Base-by-base conservation (phyloP, 2,888 invertebrate genomes). In the Meliscaeva auricollis region DNA sequence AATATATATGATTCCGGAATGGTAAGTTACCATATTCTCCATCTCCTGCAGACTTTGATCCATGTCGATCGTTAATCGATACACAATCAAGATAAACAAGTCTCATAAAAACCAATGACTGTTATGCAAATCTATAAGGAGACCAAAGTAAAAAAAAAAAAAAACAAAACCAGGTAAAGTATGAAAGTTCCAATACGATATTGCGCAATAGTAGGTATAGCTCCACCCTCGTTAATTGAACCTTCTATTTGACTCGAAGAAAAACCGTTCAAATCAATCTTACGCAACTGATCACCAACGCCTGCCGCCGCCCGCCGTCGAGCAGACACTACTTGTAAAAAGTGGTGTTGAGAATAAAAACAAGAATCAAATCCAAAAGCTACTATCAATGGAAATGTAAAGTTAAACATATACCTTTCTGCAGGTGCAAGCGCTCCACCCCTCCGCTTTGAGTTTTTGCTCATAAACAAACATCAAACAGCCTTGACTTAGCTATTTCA, bases 401-500 rank as follows among this genome's bases (percentile, higher is more conserved):
- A 22, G 52, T n/a, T 17, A 48, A 35, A 20, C 20, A 38, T 50
- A 9, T 50, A 35, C 35, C 20, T 30, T 22, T 68, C 22, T 58
- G 80, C 80, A 81, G 80, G 80, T 81, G 81, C 76, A 76, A 69
- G 32, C 56, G 32, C 56, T 58, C 76, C 69, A 70, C 81, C 62
- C 70, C 70, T 48, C 50, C 35, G 46, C 30, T 38, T 35, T 44
- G 11, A 13, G 3, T 9, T 48, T 35, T n/a, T 17, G 48, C 64
- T 46, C 32, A 38, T 17, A 70, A 76, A 70, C 56, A 66, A 76
- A 70, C 62, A 64, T 64, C 64, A 3, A 50, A 70, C 50, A 66
- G 64, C 81, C 76, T 81, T 81, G 81, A 81, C 64, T 81, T 74
- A 62, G 72, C 52, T 38, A 50, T 62, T 60, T 56, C 9, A 72